Evolutionary conservation across 2,888 invertebrate species (phyloP).

Genomic region (Eupithecia tripunctaria): DNA sequence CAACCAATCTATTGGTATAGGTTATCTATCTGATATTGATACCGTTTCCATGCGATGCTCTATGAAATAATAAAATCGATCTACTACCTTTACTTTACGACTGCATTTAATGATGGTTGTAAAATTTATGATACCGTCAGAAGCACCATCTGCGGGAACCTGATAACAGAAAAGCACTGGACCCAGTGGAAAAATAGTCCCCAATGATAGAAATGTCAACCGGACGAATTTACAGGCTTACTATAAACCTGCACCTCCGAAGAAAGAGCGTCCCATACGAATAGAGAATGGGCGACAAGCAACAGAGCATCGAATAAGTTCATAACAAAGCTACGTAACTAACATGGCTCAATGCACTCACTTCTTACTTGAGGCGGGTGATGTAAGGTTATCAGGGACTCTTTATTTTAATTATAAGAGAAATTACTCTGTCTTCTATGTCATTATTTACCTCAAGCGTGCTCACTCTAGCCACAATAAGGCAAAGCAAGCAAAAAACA

Average conservation of each 20-base stretch:
- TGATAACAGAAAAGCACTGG: conserved; percentile 24
- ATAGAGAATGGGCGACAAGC: no score
- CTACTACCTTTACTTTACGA: conserved; percentile 23
- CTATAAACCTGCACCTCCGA: not conserved
- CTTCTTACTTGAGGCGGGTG: not conserved
- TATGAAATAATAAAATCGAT: conserved; percentile 12
- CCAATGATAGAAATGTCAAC: not conserved
- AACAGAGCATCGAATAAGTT: not conserved
- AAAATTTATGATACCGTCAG: conserved; percentile 27
- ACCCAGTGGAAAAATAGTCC: not conserved
- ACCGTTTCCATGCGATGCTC: not conserved
- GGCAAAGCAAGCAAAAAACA: not conserved
- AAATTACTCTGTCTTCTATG: not conserved
- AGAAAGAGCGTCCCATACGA: not conserved
- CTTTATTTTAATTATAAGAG: not conserved
- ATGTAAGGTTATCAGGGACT: not conserved
- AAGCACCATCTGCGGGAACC: conserved; percentile 21
- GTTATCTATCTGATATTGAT: not conserved
- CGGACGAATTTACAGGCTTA: not conserved
- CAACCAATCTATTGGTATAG: no score
- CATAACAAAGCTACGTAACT: not conserved
- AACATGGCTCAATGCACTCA: not conserved
- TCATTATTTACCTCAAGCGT: not conserved
- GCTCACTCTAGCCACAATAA: not conserved
- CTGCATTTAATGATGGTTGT: conserved; percentile 25